phyloP scores from a whole-genome alignment of 2,888 invertebrate genomes.

The Aspidiotus rigidus region DNA sequence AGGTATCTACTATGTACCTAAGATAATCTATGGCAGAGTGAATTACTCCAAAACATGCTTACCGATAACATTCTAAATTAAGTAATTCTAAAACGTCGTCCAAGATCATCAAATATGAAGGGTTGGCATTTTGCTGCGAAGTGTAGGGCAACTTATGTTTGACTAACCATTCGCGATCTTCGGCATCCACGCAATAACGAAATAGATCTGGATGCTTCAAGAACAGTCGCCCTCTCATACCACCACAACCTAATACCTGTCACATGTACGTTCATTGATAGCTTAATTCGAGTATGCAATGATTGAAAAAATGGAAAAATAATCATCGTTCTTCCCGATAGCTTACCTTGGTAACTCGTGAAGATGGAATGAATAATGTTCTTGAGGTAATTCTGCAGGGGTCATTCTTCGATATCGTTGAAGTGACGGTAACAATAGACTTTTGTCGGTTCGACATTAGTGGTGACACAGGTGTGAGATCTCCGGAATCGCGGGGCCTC shows the following conservation, averaged over 20 bases:
- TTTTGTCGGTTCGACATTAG: slow-evolving; percentile 37
- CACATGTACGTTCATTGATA: not conserved
- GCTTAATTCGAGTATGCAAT: not conserved
- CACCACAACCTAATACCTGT: slow-evolving; percentile 44
- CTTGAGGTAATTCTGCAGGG: slow-evolving; percentile 59
- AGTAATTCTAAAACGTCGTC: slow-evolving; percentile 69
- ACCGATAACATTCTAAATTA: slow-evolving; percentile 40
- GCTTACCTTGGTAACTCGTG: slow-evolving; percentile 39
- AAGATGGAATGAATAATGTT: slow-evolving; percentile 63
- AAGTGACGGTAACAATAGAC: slow-evolving; percentile 44
- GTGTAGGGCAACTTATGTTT: slow-evolving; percentile 56
- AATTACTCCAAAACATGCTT: not conserved
- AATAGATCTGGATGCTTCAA: slow-evolving; percentile 61
- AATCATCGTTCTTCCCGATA: too few species aligned
- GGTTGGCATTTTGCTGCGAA: slow-evolving; percentile 36
- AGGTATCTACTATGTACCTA: not conserved
- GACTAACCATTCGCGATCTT: slow-evolving; percentile 72
- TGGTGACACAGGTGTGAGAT: slow-evolving; percentile 47
- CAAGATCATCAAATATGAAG: slow-evolving; percentile 58
- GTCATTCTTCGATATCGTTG: slow-evolving; percentile 53
- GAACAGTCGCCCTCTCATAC: slow-evolving; percentile 44
- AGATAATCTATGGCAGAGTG: not conserved
- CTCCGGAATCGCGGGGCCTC: slow-evolving; percentile 59
- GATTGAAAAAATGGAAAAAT: slow-evolving; percentile 1
- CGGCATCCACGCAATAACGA: slow-evolving; percentile 67